Conservation (phyloP, 2,888 invertebrate genomes). For the Seladonia tumulorum region DNA sequence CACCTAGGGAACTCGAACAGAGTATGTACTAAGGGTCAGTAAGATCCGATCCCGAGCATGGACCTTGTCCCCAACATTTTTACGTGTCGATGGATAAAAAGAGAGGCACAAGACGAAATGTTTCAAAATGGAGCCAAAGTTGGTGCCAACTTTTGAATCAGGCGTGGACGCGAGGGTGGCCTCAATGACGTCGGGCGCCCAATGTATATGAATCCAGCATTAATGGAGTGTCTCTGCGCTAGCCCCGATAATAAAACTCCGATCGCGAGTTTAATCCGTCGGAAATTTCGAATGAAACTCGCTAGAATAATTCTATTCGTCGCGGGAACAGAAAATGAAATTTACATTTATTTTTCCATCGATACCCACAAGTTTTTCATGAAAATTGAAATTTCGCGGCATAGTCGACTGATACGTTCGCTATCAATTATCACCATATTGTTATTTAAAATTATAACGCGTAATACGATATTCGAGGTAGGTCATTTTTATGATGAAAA, state of each 20-base stretch:
- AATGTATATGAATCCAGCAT: neutral
- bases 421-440: too few relatives aligned
- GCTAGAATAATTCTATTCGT: neutral
- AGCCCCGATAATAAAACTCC: neutral
- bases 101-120: neutral
- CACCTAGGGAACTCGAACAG: neutral
- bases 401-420: neutral
- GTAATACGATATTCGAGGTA: too few relatives aligned
- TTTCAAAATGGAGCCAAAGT: neutral
- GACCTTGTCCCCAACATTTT: neutral
- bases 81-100: neutral
- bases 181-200: neutral
- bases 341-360: neutral
- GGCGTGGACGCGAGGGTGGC: neutral
- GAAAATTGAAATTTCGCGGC: neutral
- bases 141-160: slow-evolving; percentile 8
- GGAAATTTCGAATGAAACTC: neutral
- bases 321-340: neutral
- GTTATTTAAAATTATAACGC: too few relatives aligned
- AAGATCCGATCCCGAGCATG: neutral
- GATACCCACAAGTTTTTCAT: neutral
- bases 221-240: neutral
- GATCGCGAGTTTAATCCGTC: neutral
- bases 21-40: neutral
- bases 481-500: too few relatives aligned